Base-by-base conservation (phyloP, 37 sponge, comb jelly and placozoan species). In the Oopsacas minuta region DNA sequence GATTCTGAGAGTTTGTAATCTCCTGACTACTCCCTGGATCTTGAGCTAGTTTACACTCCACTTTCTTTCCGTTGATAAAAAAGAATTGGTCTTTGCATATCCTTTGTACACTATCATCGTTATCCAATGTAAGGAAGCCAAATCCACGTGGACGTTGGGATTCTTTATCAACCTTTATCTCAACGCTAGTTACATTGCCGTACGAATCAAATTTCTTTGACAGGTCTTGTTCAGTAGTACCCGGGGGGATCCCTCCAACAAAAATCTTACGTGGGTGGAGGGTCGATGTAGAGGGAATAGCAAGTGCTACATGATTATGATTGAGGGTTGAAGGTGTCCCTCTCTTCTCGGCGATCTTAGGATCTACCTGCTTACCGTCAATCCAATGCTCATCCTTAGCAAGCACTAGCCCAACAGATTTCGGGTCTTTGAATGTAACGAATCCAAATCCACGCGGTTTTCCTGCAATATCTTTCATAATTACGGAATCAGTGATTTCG, bases 361-460 rank as follows among this genome's bases (percentile, higher is more conserved):
- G 39, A 38, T 82, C 83, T 38, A 82, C 83, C 22, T 38, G 39
- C 83, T 82, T 82, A 12, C 36, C 83, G 36, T 82, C 83, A 36
- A 82, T 37, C 23, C 1, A 37, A 30, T 82, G 83, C 23, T 36
- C 12, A 36, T 39, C 8, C 5, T 87, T 34, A 10, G 25, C 23
- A 38, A 89, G 30, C 0, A 84, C 87, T 25, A 12, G 36, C 0
- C 35, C 42, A 0, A 90, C 90, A 81, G 83, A 82, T 17, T n/a
- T n/a, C 17, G 87, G 53, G 23, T 92, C 87, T 0, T 36, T 30
- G 83, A 90, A 92, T 10, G 88, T 88, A 22, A 92, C 87, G 69
- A 92, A 92, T 20, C 90, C 93, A 85, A 92, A 92, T 0, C 93
- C 90, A 35, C 93, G 12, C 0, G 90, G 90, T 51, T 82, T 86